Evolutionary conservation across 2,797 vertebrate species (phyloP), one percentile per base, ranked within the genome.

Genomic region (Sciurus carolinensis): DNA sequence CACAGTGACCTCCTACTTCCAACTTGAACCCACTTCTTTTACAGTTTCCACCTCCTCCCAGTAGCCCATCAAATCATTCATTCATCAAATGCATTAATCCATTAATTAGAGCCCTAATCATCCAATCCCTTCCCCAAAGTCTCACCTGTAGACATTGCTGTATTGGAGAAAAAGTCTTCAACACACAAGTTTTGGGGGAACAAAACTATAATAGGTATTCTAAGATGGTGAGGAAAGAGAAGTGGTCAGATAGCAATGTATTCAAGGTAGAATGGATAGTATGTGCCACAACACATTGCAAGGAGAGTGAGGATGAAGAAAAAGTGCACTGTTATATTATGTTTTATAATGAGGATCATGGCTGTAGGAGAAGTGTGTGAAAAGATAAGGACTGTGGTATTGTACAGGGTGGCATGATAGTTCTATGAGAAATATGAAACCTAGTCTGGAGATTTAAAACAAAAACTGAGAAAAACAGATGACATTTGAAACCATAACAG

Each of bases 391-490:
- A 84, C 3, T 86, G 18, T 87, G 62, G 11, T 64, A 54, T 80
- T 62, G 11, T 8, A 57, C 42, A n/a, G 72, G 1, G n/a, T 92
- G 13, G 20, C 5, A 5, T 71, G 3, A 26, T 62, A 77, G 13
- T 73, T 22, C 3, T 44, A 5, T 36, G 14, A 94, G 15, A 73
- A 77, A 64, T 14, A 26, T 52, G n/a, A 30, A 24, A 77, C 10
- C 5, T 64, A 77, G 28, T 12, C 13, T 33, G 1, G 12, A 85
- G 47, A 73, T 66, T 42, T 33, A 57, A 52, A 13, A 52, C 13
- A 85, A 95, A 75, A 33, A 7, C 10, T 59, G 15, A 76, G 17
- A 88, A 80, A 52, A 91, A 44, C 7, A n/a, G 20, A 18, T 83
- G 1, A 9, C 75, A 36, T 72, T n/a, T 76, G n/a, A 89, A 86